Conservation (phyloP, 2,888 invertebrate species). For the Ashinkailepas kermadecensis region DNA sequence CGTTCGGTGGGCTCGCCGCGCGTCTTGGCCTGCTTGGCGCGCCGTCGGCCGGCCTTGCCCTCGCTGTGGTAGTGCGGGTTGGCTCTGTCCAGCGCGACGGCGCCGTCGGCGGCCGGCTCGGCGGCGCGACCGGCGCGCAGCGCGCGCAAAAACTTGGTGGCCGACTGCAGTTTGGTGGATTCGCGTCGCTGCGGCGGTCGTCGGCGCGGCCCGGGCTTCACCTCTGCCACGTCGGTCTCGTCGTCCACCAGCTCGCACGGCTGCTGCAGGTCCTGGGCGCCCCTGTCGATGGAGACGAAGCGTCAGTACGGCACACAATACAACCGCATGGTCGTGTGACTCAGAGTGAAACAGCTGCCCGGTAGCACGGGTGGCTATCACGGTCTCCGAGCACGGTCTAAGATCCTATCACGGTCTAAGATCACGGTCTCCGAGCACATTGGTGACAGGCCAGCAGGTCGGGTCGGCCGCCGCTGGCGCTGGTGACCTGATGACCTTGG, state of each 20-base stretch:
- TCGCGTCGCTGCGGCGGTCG: conserved; percentile 33
- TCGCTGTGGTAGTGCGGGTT: conserved; percentile 42
- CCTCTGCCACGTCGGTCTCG: not conserved
- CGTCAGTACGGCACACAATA: too few relatives aligned
- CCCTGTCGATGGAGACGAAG: not conserved
- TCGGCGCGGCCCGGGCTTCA: conserved; percentile 22
- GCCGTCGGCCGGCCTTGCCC: conserved; percentile 39
- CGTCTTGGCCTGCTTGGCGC: conserved; percentile 31
- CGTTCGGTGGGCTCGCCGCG: conserved; percentile 26
- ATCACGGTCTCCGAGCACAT: too few relatives aligned
- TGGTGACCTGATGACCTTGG: too few relatives aligned
- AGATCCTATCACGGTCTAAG: too few relatives aligned
- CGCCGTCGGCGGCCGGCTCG: conserved; percentile 23
- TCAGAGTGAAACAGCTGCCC: too few relatives aligned
- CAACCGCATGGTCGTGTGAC: too few relatives aligned
- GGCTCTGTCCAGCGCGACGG: conserved; percentile 36
- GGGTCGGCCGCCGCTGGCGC: too few relatives aligned
- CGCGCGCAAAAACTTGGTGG: conserved; percentile 33
- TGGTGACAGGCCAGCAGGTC: too few relatives aligned
- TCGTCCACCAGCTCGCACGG: conserved; percentile 16
- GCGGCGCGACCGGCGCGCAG: conserved; percentile 27
- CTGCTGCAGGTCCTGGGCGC: conserved; percentile 4
- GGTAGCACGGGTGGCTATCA: too few relatives aligned
- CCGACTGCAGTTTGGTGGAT: conserved; percentile 33
- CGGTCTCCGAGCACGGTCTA: too few relatives aligned